A percentile compares a stretch with the other conserved stretches of the same genome.
These are phyloP conservation scores for Trematomus loennbergii DNA, from an alignment of 2,113 vertebrate species.

Conservation along the genomic window DNA sequence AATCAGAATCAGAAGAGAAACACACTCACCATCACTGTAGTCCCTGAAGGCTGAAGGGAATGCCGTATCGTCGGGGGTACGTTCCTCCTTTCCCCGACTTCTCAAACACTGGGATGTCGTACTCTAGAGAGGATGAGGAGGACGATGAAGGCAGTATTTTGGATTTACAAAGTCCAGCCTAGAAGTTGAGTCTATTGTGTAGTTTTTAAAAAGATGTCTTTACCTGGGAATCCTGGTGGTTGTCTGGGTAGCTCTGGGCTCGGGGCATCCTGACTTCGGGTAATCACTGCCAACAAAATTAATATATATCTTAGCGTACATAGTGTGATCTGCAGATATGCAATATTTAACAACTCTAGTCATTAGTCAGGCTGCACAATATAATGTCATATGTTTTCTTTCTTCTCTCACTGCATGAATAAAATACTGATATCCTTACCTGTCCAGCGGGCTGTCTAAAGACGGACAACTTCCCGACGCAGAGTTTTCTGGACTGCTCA, in stretches of 20 bases:
- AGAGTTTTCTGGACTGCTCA: constrained; percentile 99
- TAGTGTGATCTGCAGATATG: neutral
- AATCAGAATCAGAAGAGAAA: too few species aligned
- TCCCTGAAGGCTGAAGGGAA: constrained; percentile 96
- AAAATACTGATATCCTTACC: constrained; percentile 78
- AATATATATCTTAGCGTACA: neutral
- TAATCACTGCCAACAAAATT: constrained; percentile 88
- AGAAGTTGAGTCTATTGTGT: too few species aligned
- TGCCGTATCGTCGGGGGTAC: constrained; percentile 95
- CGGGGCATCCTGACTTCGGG: constrained; percentile 96
- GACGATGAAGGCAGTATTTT: neutral
- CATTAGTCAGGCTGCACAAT: too few species aligned
- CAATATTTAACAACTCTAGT: too few species aligned
- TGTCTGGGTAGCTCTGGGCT: constrained; percentile 99
- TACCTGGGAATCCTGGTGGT: constrained; percentile 99
- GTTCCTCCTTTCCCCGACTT: constrained; percentile 98
- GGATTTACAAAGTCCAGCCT: too few species aligned
- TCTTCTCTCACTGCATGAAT: too few species aligned
- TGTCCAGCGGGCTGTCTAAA: constrained; percentile 98
- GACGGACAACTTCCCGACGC: constrained; percentile 98
- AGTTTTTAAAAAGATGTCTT: too few species aligned
- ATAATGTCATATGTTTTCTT: too few species aligned
- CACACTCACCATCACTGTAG: constrained; percentile 88
- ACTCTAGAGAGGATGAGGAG: constrained; percentile 82
- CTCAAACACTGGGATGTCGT: constrained; percentile 96